Evolutionary conservation across 2,888 invertebrate genomes (phyloP), one percentile per base, ranked within the genome.

Genomic region (Heliconius cydno): DNA sequence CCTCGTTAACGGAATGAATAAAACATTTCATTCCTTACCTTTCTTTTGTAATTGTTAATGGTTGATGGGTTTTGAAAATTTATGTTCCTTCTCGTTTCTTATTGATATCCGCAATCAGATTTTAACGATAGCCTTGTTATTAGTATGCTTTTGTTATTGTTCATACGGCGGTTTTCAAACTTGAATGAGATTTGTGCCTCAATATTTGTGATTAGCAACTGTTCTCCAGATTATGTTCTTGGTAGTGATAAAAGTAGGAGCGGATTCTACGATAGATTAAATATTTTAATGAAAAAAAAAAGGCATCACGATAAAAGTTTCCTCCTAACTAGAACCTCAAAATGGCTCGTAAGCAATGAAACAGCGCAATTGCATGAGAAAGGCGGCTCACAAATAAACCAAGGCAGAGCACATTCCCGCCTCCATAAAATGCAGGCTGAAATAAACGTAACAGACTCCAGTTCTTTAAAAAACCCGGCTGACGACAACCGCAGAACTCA

Each of bases 1-100:
- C 92, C 94, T 94, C 93, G 94, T 94, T 94, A 95, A 93, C 92
- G 91, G 91, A 92, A 94, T 94, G 94, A 95, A 94, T 95, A 94
- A 95, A 95, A 94, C 94, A 94, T 94, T 94, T 93, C 91, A 94
- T 94, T 93, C 92, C 93, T 92, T 92, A 92, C 92, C 92, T 93
- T 94, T 93, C 92, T 94, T 94, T 94, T 93, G 92, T 93, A 93
- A 94, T 93, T 94, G 93, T 94, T 95, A 94, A 94, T 93, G 92
- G 94, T 91, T 92, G 93, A 93, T 94, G 92, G 92, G 91, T 93
- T 93, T 92, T 92, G 90, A 91, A 90, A 92, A 93, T 92, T 92
- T 92, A 91, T 91, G 91, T 90, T 89, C 91, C 89, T 89, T 90
- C 88, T 90, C 89, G 88, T 86, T 86, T 86, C 85, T 88, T 88